Evolutionary conservation across 2,888 invertebrate genomes (phyloP).

Genomic region (Callosobruchus maculatus): DNA sequence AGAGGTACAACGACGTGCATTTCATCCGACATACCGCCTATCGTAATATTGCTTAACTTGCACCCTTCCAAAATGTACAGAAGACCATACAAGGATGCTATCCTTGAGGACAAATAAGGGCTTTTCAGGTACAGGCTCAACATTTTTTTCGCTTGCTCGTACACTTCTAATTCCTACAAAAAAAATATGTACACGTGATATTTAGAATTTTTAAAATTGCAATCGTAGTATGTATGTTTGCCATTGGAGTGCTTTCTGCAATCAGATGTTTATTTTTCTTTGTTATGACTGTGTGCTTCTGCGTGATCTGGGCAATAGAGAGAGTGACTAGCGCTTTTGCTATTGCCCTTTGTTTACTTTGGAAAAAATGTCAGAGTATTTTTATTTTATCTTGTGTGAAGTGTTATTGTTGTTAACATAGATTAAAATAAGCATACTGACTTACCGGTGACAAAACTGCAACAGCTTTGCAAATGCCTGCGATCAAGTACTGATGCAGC

Average conservation of each 20-base stretch:
- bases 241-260: too few relatives aligned
- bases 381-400: too few relatives aligned
- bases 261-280: too few relatives aligned
- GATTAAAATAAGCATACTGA: too few relatives aligned
- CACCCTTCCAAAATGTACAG: conserved; percentile 64
- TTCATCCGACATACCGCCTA: conserved; percentile 50
- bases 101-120: conserved; percentile 59
- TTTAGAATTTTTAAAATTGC: too few relatives aligned
- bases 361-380: too few relatives aligned
- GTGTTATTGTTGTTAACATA: too few relatives aligned
- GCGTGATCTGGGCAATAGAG: too few relatives aligned
- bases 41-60: conserved; percentile 48
- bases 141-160: conserved; percentile 59
- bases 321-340: too few relatives aligned
- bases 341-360: too few relatives aligned
- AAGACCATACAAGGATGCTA: conserved; percentile 63
- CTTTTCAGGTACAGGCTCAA: conserved; percentile 60
- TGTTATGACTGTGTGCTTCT: too few relatives aligned
- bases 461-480: conserved; percentile 66
- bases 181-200: conserved; percentile 29
- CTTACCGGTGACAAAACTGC: conserved; percentile 61
- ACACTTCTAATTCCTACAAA: conserved; percentile 53
- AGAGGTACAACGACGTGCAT: conserved; percentile 53
- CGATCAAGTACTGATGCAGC: conserved; percentile 65
- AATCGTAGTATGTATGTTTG: too few relatives aligned